Evolutionary conservation across 2,888 invertebrate species (phyloP).

Genomic region (Periphyllus acericola): DNA sequence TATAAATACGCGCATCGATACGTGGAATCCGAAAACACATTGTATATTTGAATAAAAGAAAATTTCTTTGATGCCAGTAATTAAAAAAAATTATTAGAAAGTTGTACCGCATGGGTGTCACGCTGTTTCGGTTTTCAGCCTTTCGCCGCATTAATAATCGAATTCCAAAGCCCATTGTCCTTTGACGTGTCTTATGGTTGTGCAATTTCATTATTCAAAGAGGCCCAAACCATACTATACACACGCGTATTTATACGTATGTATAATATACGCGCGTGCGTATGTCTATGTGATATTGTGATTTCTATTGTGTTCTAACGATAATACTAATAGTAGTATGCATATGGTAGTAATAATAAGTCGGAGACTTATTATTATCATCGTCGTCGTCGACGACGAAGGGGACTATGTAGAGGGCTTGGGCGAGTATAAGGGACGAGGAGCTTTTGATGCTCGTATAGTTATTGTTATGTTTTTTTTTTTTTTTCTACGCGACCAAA

Average conservation of each 20-base stretch:
- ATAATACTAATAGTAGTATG: conserved; percentile 48
- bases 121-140: conserved; percentile 61
- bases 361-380: conserved; percentile 8
- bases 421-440: background rate
- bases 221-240: conserved; percentile 5
- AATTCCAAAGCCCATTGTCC: conserved; percentile 61
- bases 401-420: conserved; percentile 13
- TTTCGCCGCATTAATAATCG: conserved; percentile 62
- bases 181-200: conserved; percentile 62
- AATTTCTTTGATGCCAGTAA: conserved; percentile 58
- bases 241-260: background rate
- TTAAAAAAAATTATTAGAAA: conserved; percentile 61
- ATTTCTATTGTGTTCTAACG: conserved; percentile 54
- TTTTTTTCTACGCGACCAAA: background rate
- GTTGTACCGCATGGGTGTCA: conserved; percentile 59
- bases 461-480: background rate
- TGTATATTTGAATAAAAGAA: conserved; percentile 51
- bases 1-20: background rate
- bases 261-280: background rate
- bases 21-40: conserved; percentile 22
- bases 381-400: conserved; percentile 1
- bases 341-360: background rate
- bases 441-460: conserved; percentile 26
- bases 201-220: conserved; percentile 62
- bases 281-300: conserved; percentile 25